Conservation (phyloP, 2,888 invertebrate species). For the Drepana falcataria region DNA sequence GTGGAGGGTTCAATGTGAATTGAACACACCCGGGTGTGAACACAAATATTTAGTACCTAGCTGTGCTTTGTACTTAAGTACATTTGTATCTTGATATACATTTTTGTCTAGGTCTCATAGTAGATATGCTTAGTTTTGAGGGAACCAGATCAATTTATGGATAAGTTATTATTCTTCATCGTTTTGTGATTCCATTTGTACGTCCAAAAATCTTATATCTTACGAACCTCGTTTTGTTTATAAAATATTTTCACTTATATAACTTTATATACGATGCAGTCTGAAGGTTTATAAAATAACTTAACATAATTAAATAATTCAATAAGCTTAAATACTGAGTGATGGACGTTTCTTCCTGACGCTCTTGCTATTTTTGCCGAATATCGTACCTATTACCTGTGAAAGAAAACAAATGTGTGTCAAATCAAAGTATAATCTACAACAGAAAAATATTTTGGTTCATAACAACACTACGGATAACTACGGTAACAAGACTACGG, state of each 20-base stretch:
- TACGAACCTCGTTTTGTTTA: conserved; percentile 17
- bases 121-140: too few species aligned
- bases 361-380: conserved; percentile 87
- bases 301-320: conserved; percentile 30
- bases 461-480: too few species aligned
- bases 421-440: conserved; percentile 2
- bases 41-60: too few species aligned
- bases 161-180: too few species aligned
- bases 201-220: background rate
- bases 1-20: too few species aligned
- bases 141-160: too few species aligned
- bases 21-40: too few species aligned
- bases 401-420: conserved; percentile 15
- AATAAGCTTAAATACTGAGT: conserved; percentile 81
- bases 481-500: too few species aligned
- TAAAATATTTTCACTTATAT: conserved; percentile 4
- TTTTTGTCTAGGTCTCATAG: too few species aligned
- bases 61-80: too few species aligned
- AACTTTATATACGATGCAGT: conserved; percentile 45
- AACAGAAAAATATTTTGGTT: too few species aligned
- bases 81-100: too few species aligned
- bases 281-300: conserved; percentile 42
- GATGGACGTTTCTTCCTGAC: conserved; percentile 88
- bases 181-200: background rate
- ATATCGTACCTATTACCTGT: conserved; percentile 85